Percentiles rank a stretch among this genome's conserved stretches.
phyloP scores from a whole-genome alignment of 35 echinoderm and acorn worm species.

The Stichopus chloronotus region DNA sequence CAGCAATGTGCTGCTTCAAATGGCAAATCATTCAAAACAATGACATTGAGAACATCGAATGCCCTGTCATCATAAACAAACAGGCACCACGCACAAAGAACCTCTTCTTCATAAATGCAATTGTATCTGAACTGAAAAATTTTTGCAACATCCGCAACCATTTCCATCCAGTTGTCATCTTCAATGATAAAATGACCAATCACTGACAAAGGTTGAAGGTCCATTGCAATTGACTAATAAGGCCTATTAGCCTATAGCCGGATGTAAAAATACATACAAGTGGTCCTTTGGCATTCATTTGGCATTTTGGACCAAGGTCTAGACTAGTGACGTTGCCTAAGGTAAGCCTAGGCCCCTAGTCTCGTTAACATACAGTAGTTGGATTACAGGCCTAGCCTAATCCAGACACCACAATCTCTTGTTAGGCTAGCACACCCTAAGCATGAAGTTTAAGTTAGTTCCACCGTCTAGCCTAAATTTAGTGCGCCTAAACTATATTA shows the following conservation, averaged over 20 bases:
- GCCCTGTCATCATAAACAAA: background rate
- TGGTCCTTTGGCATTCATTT: background rate
- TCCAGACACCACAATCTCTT: background rate
- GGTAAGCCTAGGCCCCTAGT: background rate
- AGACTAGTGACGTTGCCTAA: background rate
- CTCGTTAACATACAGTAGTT: background rate
- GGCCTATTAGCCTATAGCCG: background rate
- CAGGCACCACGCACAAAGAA: constrained; percentile 5
- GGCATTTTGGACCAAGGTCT: background rate
- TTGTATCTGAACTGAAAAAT: background rate
- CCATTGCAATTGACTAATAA: background rate
- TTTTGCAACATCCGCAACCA: background rate
- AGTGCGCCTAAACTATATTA: too few species aligned
- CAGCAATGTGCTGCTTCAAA: background rate
- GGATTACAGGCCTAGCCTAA: too few species aligned
- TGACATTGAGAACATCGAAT: background rate
- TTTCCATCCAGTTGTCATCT: background rate
- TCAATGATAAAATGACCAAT: constrained; percentile 1
- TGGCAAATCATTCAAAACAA: background rate
- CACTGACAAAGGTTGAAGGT: background rate
- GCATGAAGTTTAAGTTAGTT: too few species aligned
- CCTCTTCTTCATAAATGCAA: background rate
- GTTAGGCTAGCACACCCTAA: background rate
- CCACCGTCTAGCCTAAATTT: too few species aligned
- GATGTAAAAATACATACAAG: background rate